Evolutionary conservation across 2,113 vertebrate genomes (phyloP), one percentile per base, ranked within the genome.

Genomic region (Nipponia nippon): DNA sequence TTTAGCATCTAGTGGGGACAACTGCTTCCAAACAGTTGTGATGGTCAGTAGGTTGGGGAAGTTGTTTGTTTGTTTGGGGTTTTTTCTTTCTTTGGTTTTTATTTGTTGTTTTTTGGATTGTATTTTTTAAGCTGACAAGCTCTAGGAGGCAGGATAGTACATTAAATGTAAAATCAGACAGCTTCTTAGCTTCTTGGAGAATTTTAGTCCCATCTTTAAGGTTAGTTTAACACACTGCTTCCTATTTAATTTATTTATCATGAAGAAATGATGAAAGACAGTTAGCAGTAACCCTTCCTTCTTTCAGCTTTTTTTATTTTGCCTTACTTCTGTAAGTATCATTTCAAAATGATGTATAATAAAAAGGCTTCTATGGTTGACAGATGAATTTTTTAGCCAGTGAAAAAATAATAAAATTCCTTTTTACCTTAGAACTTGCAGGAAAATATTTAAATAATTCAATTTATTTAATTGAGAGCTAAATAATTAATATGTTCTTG

Each of bases 401-500:
- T 75, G 23, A 78, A 91, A 91, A 96, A 95, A 81, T 79, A 93
- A 84, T 80, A 11, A 89, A 73, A 85, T 53, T 59, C 16, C 10
- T 30, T 95, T 91, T 65, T 38, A 69, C 22, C 55, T 93, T 89
- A 83, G 83, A 95, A 87, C 40, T 84, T 84, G 7, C 32, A 90
- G 34, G 81, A 91, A 96, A 93, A 67, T 34, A 10, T 62, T 96
- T 97, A 93, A 95, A 96, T 97, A 95, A 93, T 97, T 97, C 46
- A 93, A 83, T 96, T 85, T 92, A 86, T 87, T 84, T 97, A 96
- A 97, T 97, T 89, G 63, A 97, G 76, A 65, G 36, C 25, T 95
- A 89, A 97, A 98, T 97, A 89, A 95, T 92, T 97, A 76, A 95
- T 79, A 75, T 63, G 38, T 52, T 93, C 91, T 93, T 89, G 75